Percentiles rank a stretch among this genome's conserved stretches.
phyloP scores from a whole-genome alignment of 2,888 invertebrate species.

The Hyposoter didymator region DNA sequence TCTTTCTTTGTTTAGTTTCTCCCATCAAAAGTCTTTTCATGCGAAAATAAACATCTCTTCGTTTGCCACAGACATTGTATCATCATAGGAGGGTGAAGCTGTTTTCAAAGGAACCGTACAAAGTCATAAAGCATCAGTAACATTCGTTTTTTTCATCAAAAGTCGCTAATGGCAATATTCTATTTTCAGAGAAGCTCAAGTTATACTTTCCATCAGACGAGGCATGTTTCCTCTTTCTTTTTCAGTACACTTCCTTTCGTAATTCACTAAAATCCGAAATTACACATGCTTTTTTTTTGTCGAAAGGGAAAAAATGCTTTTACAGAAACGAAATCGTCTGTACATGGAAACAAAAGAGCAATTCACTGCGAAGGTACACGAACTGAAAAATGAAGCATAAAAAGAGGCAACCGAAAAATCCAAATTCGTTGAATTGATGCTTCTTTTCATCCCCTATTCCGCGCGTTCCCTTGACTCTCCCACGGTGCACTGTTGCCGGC shows the following conservation, averaged over 20 bases:
- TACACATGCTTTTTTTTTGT: not conserved
- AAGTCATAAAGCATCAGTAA: too few relatives aligned
- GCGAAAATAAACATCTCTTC: too few relatives aligned
- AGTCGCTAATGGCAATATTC: not conserved
- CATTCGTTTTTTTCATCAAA: not conserved
- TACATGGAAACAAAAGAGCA: not conserved
- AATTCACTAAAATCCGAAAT: not conserved
- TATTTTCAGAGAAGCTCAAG: not conserved
- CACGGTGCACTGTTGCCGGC: not conserved
- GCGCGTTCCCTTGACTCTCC: not conserved
- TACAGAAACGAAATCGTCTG: not conserved
- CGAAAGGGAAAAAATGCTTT: not conserved
- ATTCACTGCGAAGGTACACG: not conserved
- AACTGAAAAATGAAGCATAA: constrained; percentile 18
- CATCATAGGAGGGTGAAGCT: too few relatives aligned
- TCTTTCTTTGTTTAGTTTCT: constrained; percentile 10
- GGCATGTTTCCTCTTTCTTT: too few relatives aligned
- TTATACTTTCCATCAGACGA: not conserved
- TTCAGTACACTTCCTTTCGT: too few relatives aligned
- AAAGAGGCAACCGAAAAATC: constrained; percentile 1
- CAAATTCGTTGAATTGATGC: not conserved
- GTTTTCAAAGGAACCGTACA: too few relatives aligned
- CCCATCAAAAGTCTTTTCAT: not conserved
- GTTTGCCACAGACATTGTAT: too few relatives aligned
- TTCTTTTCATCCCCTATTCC: not conserved